phyloP scores from a whole-genome alignment of 2,888 invertebrate genomes.

The Julus scandinavius region DNA sequence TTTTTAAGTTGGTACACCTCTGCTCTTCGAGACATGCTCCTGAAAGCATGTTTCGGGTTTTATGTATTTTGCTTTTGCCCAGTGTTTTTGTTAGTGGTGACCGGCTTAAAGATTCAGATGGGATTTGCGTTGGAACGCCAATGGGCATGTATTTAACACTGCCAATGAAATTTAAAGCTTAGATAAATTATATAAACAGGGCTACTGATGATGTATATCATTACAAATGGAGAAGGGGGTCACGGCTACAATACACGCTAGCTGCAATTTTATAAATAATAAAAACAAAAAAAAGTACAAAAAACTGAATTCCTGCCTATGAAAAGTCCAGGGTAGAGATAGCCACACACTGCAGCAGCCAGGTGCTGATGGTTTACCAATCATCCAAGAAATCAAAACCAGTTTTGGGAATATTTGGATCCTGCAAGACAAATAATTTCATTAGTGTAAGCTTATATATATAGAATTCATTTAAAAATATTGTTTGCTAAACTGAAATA shows the following conservation, averaged over 20 bases:
- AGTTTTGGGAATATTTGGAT: conserved; percentile 69
- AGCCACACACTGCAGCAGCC: neutral
- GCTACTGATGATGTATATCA: neutral
- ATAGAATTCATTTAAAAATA: too few species aligned
- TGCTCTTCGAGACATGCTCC: too few species aligned
- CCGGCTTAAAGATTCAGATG: neutral
- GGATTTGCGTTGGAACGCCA: neutral
- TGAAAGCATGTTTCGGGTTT: too few species aligned
- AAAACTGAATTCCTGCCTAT: neutral
- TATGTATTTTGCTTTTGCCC: too few species aligned
- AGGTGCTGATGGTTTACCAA: conserved; percentile 66
- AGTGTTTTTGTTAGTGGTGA: too few species aligned
- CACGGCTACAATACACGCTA: neutral
- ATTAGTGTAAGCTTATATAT: neutral
- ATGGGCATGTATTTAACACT: neutral
- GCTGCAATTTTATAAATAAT: neutral
- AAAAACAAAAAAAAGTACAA: neutral
- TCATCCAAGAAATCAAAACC: conserved; percentile 72
- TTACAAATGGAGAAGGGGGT: neutral
- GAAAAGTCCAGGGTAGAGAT: neutral
- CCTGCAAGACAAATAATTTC: conserved; percentile 51
- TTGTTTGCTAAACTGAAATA: too few species aligned
- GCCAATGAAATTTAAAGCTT: neutral
- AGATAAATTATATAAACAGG: neutral
- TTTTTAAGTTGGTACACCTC: too few species aligned